phyloP scores from a whole-genome alignment of 2,797 vertebrate species.

The Macroramphosus scolopax region DNA sequence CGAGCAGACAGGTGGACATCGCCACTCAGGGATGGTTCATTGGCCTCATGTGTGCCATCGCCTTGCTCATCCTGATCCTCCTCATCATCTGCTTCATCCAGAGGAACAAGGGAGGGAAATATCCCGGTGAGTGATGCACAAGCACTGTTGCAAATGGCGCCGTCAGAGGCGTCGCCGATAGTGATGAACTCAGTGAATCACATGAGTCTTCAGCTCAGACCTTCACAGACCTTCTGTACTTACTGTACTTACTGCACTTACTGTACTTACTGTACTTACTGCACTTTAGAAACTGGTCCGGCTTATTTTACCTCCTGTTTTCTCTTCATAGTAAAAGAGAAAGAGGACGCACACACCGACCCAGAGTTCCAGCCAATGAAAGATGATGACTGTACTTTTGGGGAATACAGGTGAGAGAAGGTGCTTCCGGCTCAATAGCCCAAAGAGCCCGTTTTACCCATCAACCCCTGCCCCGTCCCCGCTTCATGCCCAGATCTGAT shows the following conservation, averaged over 20 bases:
- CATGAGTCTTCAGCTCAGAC: no score
- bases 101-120: constrained; percentile 98
- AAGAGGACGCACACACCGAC: constrained; percentile 96
- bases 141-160: no score
- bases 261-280: no score
- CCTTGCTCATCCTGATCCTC: constrained; percentile 95
- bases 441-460: constrained; percentile 47
- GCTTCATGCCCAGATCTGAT: constrained; percentile 42
- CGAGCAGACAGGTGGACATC: constrained; percentile 95
- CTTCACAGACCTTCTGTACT: no score
- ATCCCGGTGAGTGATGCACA: constrained; percentile 94
- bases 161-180: no score
- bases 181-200: no score
- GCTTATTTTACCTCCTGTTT: constrained; percentile 1
- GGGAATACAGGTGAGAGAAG: constrained; percentile 96
- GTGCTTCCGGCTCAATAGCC: constrained; percentile 51
- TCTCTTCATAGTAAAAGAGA: constrained; percentile 92
- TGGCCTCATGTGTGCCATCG: constrained; percentile 97
- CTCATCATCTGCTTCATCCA: constrained; percentile 98
- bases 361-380: constrained; percentile 99
- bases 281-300: no score
- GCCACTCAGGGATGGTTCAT: constrained; percentile 99
- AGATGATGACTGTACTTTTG: constrained; percentile 97
- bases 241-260: no score
- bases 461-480: constrained; percentile 51